Conservation (phyloP, 2,888 invertebrate genomes). For the Drosophila engyochracea region DNA sequence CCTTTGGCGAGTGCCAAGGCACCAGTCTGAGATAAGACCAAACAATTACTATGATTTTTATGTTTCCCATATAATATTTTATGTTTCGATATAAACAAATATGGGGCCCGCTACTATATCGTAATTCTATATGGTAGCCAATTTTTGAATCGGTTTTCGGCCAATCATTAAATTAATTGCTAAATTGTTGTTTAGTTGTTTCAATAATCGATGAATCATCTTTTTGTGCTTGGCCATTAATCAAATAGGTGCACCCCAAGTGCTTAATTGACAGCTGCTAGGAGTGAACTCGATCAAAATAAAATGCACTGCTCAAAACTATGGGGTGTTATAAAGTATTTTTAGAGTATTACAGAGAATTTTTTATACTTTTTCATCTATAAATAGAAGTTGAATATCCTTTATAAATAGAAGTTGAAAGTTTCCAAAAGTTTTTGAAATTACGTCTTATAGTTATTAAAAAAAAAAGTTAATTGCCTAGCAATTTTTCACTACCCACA, state of each 20-base stretch:
- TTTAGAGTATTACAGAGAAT: neutral
- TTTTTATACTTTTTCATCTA: neutral
- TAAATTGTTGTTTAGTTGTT: neutral
- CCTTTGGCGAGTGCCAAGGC: slow-evolving; percentile 2
- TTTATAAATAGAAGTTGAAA: neutral
- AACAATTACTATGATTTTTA: slow-evolving; percentile 42
- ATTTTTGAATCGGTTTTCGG: slow-evolving; percentile 1
- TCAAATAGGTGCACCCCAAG: neutral
- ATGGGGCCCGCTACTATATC: slow-evolving; percentile 29
- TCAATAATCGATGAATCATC: slow-evolving; percentile 36
- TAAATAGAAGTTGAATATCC: neutral
- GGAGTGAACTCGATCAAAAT: neutral
- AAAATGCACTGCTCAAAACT: neutral
- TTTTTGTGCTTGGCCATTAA: neutral
- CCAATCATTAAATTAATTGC: slow-evolving; percentile 25
- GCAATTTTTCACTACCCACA: neutral
- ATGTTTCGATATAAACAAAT: slow-evolving; percentile 51
- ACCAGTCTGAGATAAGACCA: slow-evolving; percentile 29
- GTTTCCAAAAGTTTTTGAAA: neutral
- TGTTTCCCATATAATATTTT: slow-evolving; percentile 34
- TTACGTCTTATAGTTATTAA: no score
- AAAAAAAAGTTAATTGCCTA: neutral
- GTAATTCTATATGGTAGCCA: slow-evolving; percentile 31
- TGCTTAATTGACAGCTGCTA: slow-evolving; percentile 1
- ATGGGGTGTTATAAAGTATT: neutral